These are phyloP conservation scores for Tetragonisca angustula DNA, from an alignment of 2,888 invertebrate genomes.

Conservation along the genomic window DNA sequence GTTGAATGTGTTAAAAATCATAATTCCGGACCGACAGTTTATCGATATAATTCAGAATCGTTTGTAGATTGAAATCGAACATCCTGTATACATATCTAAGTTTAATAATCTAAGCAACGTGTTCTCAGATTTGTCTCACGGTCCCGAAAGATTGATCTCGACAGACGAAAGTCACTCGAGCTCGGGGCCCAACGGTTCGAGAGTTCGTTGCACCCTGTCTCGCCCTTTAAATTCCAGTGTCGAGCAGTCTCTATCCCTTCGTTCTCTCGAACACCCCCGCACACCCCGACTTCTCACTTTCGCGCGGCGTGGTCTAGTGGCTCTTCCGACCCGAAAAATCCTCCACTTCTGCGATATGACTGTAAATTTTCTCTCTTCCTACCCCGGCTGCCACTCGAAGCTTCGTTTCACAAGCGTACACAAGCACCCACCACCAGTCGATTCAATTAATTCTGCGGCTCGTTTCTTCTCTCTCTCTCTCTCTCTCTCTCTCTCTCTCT, in stretches of 20 bases:
- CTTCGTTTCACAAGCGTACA: conserved; percentile 20
- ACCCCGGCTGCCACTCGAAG: conserved; percentile 39
- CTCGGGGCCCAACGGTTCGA: background rate
- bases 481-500: background rate
- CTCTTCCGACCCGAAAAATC: conserved; percentile 73
- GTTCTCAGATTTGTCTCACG: conserved; percentile 14
- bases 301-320: conserved; percentile 67
- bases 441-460: conserved; percentile 40
- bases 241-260: conserved; percentile 35
- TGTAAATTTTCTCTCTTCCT: conserved; percentile 40
- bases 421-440: background rate
- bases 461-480: background rate
- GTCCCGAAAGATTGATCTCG: conserved; percentile 3
- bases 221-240: conserved; percentile 59
- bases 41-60: too few species aligned
- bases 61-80: too few species aligned
- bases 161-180: conserved; percentile 45
- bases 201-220: conserved; percentile 73
- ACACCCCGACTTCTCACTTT: conserved; percentile 64
- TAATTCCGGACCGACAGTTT: too few species aligned
- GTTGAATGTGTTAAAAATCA: too few species aligned
- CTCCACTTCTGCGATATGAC: conserved; percentile 21
- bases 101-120: background rate
- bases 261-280: conserved; percentile 60
- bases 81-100: too few species aligned